Base-by-base conservation (phyloP, 1,140 invertebrate genomes). In the Calephelis nemesis region DNA sequence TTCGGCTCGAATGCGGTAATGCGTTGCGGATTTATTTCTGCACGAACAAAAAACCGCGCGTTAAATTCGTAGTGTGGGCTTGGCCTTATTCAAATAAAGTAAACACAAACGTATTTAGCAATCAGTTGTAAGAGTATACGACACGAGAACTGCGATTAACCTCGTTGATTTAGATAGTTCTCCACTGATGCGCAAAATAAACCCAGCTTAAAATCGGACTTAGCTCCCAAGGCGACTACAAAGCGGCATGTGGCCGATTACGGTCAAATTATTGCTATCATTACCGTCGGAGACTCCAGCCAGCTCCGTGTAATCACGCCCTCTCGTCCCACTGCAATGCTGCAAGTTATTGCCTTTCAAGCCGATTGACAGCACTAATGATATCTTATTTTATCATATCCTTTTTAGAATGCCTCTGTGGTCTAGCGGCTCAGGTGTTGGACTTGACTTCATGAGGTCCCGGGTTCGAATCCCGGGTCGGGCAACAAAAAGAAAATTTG, bases 261-360 rank as follows among this genome's bases (percentile, higher is more conserved):
- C 80, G 83, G 78, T 80, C 83, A 84, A 89, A 90, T 90, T 90
- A 90, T 90, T 83, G 80, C 87, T 79, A 78, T 84, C 84, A 88
- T 90, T 90, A 89, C 80, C 77, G 81, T 74, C 71, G 68, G 75
- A 70, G 77, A 75, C 75, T 76, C 75, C 70, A 72, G 74, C 80
- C 72, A 74, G 74, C 77, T 74, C 74, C 73, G 71, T 78, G 78
- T 84, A 87, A 88, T 87, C 83, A 84, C 78, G 74, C 64, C 66
- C 70, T 67, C 54, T 39, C 54, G 54, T 71, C 77, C 77, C 75
- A 74, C 64, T 75, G 77, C 82, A 76, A 81, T 78, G 73, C 74
- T 82, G 75, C 76, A 79, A 79, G 74, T 77, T 75, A 80, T 77
- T 74, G 73, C 69, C 71, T 52, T 68, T 54, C 62, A 52, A 66